phyloP scores from a whole-genome alignment of 2,888 invertebrate genomes.

The Mythimna vitellina region DNA sequence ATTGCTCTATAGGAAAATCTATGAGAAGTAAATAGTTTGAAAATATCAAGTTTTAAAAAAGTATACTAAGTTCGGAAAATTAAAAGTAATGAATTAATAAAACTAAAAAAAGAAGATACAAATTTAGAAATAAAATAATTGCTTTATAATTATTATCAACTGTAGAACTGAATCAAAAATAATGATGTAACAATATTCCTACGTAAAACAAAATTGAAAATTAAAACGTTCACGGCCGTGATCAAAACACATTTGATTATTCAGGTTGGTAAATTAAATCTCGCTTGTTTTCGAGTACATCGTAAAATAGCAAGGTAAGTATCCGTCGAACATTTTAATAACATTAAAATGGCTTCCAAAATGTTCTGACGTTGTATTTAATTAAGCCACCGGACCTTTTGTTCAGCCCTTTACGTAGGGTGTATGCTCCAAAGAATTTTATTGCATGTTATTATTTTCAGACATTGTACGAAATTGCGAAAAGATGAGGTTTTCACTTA shows the following conservation, averaged over 20 bases:
- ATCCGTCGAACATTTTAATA: slow-evolving; percentile 88
- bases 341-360: slow-evolving; percentile 86
- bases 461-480: slow-evolving; percentile 70
- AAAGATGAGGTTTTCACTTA: slow-evolving; percentile 57
- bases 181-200: slow-evolving; percentile 18
- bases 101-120: too few species aligned
- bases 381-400: slow-evolving; percentile 84
- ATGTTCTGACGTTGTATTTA: slow-evolving; percentile 85
- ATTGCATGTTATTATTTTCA: slow-evolving; percentile 82
- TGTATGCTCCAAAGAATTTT: slow-evolving; percentile 78
- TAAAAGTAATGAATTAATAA: too few species aligned
- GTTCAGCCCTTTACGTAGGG: slow-evolving; percentile 74
- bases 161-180: neutral
- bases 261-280: slow-evolving; percentile 81
- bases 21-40: too few species aligned
- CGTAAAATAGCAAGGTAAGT: slow-evolving; percentile 84
- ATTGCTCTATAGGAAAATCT: too few species aligned
- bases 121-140: too few species aligned
- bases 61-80: too few species aligned
- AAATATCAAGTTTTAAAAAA: too few species aligned
- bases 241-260: slow-evolving; percentile 68
- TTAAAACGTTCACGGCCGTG: slow-evolving; percentile 42
- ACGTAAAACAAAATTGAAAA: slow-evolving; percentile 40
- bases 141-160: too few species aligned
- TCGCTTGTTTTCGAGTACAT: slow-evolving; percentile 78